Base-by-base conservation (phyloP, 2,888 invertebrate species). In the Mongoloraphidia duomilia region DNA sequence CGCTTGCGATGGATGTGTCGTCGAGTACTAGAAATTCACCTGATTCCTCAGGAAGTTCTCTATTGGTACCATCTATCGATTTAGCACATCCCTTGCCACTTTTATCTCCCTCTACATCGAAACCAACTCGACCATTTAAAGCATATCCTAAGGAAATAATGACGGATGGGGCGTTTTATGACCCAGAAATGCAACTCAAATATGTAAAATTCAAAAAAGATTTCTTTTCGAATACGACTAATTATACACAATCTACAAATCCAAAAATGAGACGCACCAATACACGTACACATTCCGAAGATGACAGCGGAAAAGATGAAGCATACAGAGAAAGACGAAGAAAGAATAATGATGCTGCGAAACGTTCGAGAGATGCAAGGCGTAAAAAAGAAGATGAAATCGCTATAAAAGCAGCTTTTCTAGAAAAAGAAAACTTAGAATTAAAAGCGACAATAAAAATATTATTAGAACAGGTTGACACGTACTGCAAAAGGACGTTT, bases 291-390 rank as follows among this genome's bases (percentile, higher is more conserved):
- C 58, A 58, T 26, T 35, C 35, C 13, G 9, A 39, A 50, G 8
- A 37, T 50, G 48, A 50, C 49, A 59, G 52, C 41, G 54, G 55
- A 49, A 75, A 86, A 59, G 91, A 93, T 62, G 84, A 85, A 3
- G 80, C 84, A 0, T 96, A 96, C 63, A 84, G 84, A 71, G 92
- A 89, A 58, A 78, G 92, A 49, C 71, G 95, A 9, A 77, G 86
- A 55, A 89, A 91, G 62, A 96, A 96, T 65, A 96, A 96, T 64
- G 88, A 84, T 54, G 95, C 96, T 0, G 96, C 96, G 0, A 96
- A 96, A 66, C 77, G 92, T 57, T 94, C 93, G 0, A 74, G 96
- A 3, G 95, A 96, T 60, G 81, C 91, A 1, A 73, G 96, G 50
- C 75, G 92, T 57, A 80, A 86, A 41, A 88, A 94, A 59, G 95